A percentile compares a stretch with the other conserved stretches of the same genome.
These are phyloP conservation scores for Saguinus midas DNA, from an alignment of 2,113 vertebrate species.

Conservation along the genomic window DNA sequence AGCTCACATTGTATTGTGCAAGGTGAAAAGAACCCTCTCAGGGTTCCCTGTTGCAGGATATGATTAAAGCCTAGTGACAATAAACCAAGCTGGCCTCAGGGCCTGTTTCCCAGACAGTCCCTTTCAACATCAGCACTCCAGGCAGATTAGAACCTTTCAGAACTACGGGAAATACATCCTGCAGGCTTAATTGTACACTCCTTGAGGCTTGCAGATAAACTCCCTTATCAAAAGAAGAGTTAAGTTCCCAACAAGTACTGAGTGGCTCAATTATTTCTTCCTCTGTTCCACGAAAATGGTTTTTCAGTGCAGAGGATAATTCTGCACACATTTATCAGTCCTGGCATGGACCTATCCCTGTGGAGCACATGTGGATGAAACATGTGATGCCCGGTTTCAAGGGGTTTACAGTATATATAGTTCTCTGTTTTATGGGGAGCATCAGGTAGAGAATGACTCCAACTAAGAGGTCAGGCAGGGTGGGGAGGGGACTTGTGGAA, in stretches of 20 bases:
- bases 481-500: not conserved
- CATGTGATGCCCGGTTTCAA: not conserved
- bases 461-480: not conserved
- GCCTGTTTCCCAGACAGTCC: not conserved
- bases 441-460: not conserved
- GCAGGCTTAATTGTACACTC: not conserved
- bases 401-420: not conserved
- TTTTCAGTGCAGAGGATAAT: slow-evolving; percentile 31
- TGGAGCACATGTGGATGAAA: not conserved
- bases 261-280: slow-evolving; percentile 8
- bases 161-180: slow-evolving; percentile 4
- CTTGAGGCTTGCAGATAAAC: slow-evolving; percentile 8
- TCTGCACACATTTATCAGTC: not conserved
- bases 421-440: not conserved
- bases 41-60: not conserved
- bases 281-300: slow-evolving; percentile 23
- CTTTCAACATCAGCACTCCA: not conserved
- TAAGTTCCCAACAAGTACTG: not conserved
- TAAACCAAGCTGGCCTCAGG: not conserved
- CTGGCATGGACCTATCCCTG: not conserved
- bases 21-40: not conserved
- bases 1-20: not conserved
- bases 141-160: not conserved
- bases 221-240: not conserved
- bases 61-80: slow-evolving; percentile 35